phyloP scores from a whole-genome alignment of 2,797 vertebrate genomes.

The Ptychobarbus kaznakovi region DNA sequence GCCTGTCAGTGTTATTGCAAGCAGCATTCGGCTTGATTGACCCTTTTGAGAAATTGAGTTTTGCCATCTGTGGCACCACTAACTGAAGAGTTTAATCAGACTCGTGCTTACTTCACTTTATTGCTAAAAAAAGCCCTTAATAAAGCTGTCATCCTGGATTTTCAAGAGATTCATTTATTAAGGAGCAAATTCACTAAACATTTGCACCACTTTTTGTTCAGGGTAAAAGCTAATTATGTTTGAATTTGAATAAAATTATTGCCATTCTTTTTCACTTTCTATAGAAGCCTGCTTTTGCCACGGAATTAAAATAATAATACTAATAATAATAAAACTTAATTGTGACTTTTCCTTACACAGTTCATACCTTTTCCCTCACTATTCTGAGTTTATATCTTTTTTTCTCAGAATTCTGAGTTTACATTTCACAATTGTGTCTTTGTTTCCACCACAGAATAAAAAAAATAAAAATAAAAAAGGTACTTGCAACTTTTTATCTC shows the following conservation, averaged over 20 bases:
- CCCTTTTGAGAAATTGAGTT: conserved; percentile 48
- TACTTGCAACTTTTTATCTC: background rate
- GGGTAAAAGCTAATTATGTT: background rate
- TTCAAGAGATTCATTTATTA: background rate
- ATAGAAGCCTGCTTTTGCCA: background rate
- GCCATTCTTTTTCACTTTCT: background rate
- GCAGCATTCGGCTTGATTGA: conserved; percentile 41
- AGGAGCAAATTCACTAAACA: background rate
- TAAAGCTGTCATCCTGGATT: background rate
- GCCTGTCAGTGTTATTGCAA: conserved; percentile 43
- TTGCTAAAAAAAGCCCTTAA: conserved; percentile 40
- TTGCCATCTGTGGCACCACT: conserved; percentile 48
- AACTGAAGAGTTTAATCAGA: conserved; percentile 52
- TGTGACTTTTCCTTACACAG: too few species aligned
- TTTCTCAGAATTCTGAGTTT: too few species aligned
- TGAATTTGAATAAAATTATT: background rate
- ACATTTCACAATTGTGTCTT: too few species aligned
- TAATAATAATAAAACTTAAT: too few species aligned
- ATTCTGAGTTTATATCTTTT: too few species aligned
- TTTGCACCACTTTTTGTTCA: background rate
- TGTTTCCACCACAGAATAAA: background rate
- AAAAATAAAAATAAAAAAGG: background rate
- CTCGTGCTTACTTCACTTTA: conserved; percentile 24
- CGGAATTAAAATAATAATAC: background rate
- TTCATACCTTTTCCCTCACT: too few species aligned